Base-by-base conservation (phyloP, 2,888 invertebrate genomes). In the Andrena haemorrhoa region DNA sequence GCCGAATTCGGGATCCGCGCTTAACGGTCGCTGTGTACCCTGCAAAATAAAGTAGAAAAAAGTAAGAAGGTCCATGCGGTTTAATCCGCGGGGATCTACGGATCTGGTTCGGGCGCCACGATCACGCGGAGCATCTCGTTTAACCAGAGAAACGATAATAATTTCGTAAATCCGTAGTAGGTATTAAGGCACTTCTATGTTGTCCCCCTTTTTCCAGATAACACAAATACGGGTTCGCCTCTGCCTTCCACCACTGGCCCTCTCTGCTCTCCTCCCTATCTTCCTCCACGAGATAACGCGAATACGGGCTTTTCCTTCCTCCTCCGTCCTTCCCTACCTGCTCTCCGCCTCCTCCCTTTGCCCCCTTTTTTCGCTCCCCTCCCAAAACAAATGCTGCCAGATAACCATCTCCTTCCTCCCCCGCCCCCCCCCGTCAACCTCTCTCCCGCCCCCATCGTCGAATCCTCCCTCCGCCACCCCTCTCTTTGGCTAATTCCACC, bases 141-240 rank as follows among this genome's bases (percentile, higher is more conserved):
- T 84, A 85, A 86, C 85, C 85, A 74, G 82, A 82, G 82, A 69
- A 78, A 84, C 83, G 87, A 88, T 88, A 84, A 86, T 86, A 88
- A 88, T 88, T 88, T 88, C 81, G 63, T 84, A 78, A 86, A 79
- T 82, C 78, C 74, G 74, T 72, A 72, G 58, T 61, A 78, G 85
- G 82, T 86, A 88, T 88, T 85, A 81, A 84, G 85, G 83, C 79
- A 88, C 74, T 88, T 86, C 80, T 76, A 82, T 85, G 82, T 82
- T 75, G 88, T 86, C 78, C 79, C 73, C 80, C 86, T 83, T 85
- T 78, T 82, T 72, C 81, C 68, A 88, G 88, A 88, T 88, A 87
- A 80, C 73, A 82, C 77, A 81, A 86, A 83, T 82, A 85, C 79
- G 69, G 74, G 69, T 73, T 78, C 66, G 41, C 35, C 75, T 68